phyloP scores from a whole-genome alignment of 2,797 vertebrate species.

The Eulemur coronatus region DNA sequence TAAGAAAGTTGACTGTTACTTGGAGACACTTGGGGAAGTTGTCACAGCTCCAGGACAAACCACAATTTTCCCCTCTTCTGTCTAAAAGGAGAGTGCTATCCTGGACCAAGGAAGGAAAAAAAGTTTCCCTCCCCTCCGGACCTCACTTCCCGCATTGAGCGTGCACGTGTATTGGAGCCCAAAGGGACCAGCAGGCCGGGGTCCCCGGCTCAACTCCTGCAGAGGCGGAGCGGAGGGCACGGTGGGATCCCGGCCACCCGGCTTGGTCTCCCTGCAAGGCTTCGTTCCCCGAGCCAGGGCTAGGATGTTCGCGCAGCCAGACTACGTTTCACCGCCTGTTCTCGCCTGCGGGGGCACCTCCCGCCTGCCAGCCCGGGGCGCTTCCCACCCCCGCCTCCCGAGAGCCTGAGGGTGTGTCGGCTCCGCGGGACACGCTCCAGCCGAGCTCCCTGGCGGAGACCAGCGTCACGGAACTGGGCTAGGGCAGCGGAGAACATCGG shows the following conservation, averaged over 20 bases:
- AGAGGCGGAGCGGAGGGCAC: neutral
- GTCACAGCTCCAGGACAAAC: neutral
- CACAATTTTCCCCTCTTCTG: neutral
- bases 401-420: neutral
- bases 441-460: neutral
- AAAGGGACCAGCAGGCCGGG: neutral
- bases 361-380: neutral
- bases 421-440: neutral
- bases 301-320: neutral
- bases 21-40: neutral
- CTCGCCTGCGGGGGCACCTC: neutral
- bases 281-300: fast-evolving
- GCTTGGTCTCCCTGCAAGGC: neutral
- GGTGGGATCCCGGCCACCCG: neutral
- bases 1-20: neutral
- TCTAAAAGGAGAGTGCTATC: neutral
- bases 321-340: neutral
- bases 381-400: neutral
- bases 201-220: fast-evolving
- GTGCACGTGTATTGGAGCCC: fast-evolving
- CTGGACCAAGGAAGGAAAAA: neutral
- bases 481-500: neutral
- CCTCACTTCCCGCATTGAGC: neutral
- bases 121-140: neutral
- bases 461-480: neutral